These are phyloP conservation scores for Dasypolia templi DNA, from an alignment of 2,888 invertebrate genomes.

Conservation along the genomic window DNA sequence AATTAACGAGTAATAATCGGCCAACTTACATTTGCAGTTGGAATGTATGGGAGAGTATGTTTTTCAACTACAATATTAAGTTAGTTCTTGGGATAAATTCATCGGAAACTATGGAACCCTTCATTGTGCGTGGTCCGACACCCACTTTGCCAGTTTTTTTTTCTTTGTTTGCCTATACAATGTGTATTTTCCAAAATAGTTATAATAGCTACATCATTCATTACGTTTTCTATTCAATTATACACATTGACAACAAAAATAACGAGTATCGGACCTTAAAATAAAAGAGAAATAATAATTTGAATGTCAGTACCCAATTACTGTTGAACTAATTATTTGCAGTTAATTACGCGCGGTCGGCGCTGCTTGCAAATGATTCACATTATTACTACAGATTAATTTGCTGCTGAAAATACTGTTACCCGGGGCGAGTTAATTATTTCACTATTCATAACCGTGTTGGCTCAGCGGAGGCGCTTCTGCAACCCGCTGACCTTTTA, in stretches of 20 bases:
- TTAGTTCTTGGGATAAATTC: no score
- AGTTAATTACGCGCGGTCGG: slow-evolving; percentile 57
- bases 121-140: no score
- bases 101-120: no score
- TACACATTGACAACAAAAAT: slow-evolving; percentile 2
- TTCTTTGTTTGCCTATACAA: no score
- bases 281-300: slow-evolving; percentile 30
- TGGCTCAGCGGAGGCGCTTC: slow-evolving; percentile 39
- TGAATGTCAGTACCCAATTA: slow-evolving; percentile 45
- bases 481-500: slow-evolving; percentile 55
- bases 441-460: slow-evolving; percentile 48
- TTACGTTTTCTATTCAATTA: background rate
- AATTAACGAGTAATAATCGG: no score
- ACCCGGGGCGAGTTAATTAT: slow-evolving; percentile 60
- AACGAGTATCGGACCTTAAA: slow-evolving; percentile 10
- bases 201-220: no score
- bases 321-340: slow-evolving; percentile 56
- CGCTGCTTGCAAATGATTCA: slow-evolving; percentile 50
- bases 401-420: slow-evolving; percentile 62
- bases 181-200: background rate
- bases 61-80: no score
- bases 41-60: no score
- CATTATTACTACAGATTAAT: slow-evolving; percentile 63
- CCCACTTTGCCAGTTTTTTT: no score
- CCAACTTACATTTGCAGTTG: no score